Conservation (phyloP, 2,888 invertebrate genomes). For the Xestoiulus laeticollis region DNA sequence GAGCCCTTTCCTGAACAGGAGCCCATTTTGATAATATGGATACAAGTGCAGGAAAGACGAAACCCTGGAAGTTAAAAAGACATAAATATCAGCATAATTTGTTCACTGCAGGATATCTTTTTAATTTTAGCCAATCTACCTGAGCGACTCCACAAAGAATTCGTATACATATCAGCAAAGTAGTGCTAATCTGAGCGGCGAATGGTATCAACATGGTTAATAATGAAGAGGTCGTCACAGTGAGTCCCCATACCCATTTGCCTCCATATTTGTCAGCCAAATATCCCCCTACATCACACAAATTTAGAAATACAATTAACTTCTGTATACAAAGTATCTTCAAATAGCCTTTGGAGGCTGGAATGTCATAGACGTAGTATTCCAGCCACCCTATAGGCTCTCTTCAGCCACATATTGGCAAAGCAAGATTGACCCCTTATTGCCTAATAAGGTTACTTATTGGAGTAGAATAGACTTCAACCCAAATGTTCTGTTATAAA, state of each 20-base stretch:
- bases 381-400: too few species aligned
- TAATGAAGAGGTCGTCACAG: not conserved
- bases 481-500: too few species aligned
- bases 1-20: constrained; percentile 87
- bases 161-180: not conserved
- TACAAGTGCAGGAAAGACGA: constrained; percentile 72
- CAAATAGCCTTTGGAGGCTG: too few species aligned
- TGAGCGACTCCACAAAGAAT: not conserved
- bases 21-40: constrained; percentile 92
- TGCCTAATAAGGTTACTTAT: too few species aligned
- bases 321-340: not conserved
- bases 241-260: constrained; percentile 36
- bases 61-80: not conserved
- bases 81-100: not conserved
- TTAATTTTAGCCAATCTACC: too few species aligned
- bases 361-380: too few species aligned
- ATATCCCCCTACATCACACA: not conserved
- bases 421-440: too few species aligned
- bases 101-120: too few species aligned
- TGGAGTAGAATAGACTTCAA: too few species aligned
- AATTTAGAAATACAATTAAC: not conserved
- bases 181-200: not conserved
- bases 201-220: constrained; percentile 22
- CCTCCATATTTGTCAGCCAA: constrained; percentile 41
- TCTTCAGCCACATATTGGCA: too few species aligned